Evolutionary conservation across 2,797 vertebrate genomes (phyloP), one percentile per base, ranked within the genome.

Genomic region (Lates japonicus): DNA sequence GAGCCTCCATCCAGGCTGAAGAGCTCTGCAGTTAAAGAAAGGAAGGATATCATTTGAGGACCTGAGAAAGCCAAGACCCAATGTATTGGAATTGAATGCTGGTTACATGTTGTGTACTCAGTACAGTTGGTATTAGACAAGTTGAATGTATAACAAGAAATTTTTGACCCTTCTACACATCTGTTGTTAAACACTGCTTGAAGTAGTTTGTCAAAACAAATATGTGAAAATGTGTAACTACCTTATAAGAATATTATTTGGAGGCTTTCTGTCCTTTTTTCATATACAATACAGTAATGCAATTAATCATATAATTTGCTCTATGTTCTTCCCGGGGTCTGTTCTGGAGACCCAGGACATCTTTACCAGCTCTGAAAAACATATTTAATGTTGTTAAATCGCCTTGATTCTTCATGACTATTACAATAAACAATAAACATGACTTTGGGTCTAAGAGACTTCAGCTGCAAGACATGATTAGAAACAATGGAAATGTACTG

Each of bases 1-100:
- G 63, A 49, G 77, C 16, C 69, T 57, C 63, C 59, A 76, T 86
- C 83, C 68, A 64, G 69, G 66, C 63, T 70, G 73, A 67, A 62
- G 69, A 52, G 19, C 54, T 22, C 7, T 48, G 2, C 31, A 12
- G 31, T 33, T 62, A 19, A 29, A 63, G 49, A 65, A 72, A 61
- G 4, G 9, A 35, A 31, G 31, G 33, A 65, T 75, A 69, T 70
- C 41, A 61, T 3, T 25, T 14, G 48, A 44, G 60, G 60, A 66
- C 7, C 29, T 62, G 6, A 17, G 57, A 16, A 63, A 79, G 73
- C 66, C 7, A 13, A 51, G 17, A 35, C 19, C 14, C 16, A 3
- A 41, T 59, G 20, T 19, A n/a, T 4, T 57, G 51, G 37, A 70
- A 58, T 2, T 54, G 46, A n/a, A 58, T 3, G 4, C 72, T 69